phyloP scores from a whole-genome alignment of 2,888 invertebrate genomes.

The Thysanoteuthis rhombus region DNA sequence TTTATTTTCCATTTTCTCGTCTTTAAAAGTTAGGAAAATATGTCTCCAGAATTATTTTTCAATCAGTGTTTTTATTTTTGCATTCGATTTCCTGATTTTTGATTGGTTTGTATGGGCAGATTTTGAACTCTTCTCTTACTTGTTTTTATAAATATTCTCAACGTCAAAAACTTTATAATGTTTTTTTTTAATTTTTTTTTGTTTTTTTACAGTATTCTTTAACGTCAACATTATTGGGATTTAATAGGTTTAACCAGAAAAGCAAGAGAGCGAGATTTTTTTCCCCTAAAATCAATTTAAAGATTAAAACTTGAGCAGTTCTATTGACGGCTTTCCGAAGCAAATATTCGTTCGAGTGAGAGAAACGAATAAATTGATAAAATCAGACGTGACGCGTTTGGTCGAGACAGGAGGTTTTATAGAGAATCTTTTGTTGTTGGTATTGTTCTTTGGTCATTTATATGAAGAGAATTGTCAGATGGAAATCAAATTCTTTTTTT shows the following conservation, averaged over 20 bases:
- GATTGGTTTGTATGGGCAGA: no score
- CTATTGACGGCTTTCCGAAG: background rate
- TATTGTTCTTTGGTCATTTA: background rate
- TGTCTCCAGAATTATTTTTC: background rate
- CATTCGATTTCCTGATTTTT: background rate
- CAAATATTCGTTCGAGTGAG: background rate
- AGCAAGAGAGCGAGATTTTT: background rate
- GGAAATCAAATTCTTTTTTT: background rate
- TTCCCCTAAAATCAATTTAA: background rate
- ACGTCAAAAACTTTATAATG: background rate
- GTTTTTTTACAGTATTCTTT: background rate
- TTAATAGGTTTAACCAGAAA: slow-evolving; percentile 12
- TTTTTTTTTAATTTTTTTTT: background rate
- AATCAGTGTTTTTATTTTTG: background rate
- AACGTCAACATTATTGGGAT: background rate
- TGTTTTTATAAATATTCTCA: background rate
- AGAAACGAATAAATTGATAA: background rate
- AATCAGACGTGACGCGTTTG: background rate
- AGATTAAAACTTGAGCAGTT: background rate
- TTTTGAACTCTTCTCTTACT: background rate
- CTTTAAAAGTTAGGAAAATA: background rate
- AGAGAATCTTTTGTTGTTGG: background rate
- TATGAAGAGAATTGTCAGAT: background rate
- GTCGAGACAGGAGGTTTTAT: background rate
- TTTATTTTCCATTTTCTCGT: background rate